Percentiles rank a stretch among this genome's conserved stretches.
phyloP scores from a whole-genome alignment of 2,888 invertebrate species.

The Eristalinus aeneus region DNA sequence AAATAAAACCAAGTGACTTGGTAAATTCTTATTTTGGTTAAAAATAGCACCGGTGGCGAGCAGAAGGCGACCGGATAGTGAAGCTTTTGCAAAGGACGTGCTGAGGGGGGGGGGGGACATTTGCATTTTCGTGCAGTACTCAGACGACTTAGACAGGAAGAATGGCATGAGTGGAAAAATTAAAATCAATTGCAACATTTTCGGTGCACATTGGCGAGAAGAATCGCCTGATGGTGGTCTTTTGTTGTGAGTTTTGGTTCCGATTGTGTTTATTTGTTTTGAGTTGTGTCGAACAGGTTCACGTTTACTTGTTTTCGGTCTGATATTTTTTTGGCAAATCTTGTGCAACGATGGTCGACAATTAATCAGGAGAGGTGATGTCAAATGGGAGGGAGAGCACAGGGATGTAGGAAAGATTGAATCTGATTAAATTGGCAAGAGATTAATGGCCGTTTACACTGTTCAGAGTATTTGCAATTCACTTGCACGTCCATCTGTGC shows the following conservation, averaged over 20 bases:
- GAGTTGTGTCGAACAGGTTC: not conserved
- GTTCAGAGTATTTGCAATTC: conserved; percentile 25
- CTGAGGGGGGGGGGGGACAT: not conserved
- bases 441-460: conserved; percentile 44
- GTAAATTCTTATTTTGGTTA: conserved; percentile 64
- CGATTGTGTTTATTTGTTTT: conserved; percentile 51
- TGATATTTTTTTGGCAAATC: conserved; percentile 43
- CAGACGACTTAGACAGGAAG: not conserved
- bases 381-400: not conserved
- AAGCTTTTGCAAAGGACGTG: not conserved
- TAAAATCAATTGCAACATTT: conserved; percentile 52
- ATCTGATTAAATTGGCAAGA: conserved; percentile 46
- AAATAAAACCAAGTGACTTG: conserved; percentile 35
- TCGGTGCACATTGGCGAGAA: conserved; percentile 20
- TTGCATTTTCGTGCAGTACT: not conserved
- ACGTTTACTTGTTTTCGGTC: conserved; percentile 14
- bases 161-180: conserved; percentile 43
- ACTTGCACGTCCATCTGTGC: not conserved
- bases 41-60: conserved; percentile 34
- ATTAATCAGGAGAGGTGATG: conserved; percentile 48
- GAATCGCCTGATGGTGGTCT: conserved; percentile 57
- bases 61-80: not conserved
- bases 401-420: not conserved
- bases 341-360: conserved; percentile 45
- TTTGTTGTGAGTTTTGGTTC: conserved; percentile 62